Percentiles rank a stretch among this genome's conserved stretches.
Evolutionary conservation across 2,797 vertebrate genomes (phyloP).

Genomic region (Betta splendens): DNA sequence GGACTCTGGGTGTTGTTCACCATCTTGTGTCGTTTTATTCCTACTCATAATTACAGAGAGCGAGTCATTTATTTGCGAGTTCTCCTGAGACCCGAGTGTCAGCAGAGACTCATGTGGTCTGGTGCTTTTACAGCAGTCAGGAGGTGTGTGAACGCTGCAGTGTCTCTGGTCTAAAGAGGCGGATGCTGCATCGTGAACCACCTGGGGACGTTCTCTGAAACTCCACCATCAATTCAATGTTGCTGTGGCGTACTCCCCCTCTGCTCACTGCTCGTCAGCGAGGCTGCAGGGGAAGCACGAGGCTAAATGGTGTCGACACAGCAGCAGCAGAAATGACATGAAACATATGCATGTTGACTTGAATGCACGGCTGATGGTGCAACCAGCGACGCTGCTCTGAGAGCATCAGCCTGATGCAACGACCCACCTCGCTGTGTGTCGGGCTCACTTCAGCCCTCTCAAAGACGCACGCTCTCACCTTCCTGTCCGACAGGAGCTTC

Average conservation of each 20-base stretch:
- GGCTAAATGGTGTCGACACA: constrained; percentile 15
- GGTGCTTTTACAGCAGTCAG: constrained; percentile 28
- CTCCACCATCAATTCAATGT: constrained; percentile 64
- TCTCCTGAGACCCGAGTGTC: not conserved
- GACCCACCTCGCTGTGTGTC: too few relatives aligned
- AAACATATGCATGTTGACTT: not conserved
- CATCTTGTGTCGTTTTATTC: constrained; percentile 1
- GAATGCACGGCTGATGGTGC: constrained; percentile 12
- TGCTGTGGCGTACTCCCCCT: constrained; percentile 23
- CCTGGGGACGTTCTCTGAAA: constrained; percentile 58
- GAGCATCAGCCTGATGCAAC: not conserved
- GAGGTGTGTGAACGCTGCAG: constrained; percentile 64
- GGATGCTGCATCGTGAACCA: constrained; percentile 66
- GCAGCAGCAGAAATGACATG: not conserved
- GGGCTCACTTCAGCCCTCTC: not conserved
- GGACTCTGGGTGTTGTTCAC: constrained; percentile 4
- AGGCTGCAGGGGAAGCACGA: constrained; percentile 27
- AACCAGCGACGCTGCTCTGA: not conserved
- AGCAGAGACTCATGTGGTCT: not conserved
- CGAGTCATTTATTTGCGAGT: not conserved
- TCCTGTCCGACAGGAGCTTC: constrained; percentile 91
- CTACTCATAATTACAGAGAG: not conserved
- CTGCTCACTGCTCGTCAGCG: constrained; percentile 4
- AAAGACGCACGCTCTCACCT: constrained; percentile 79
- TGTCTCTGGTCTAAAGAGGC: constrained; percentile 46